A percentile compares a stretch with the other conserved stretches of the same genome.
Conservation (phyloP, 2,888 invertebrate genomes). For the Caenorhabditis virilis region DNA sequence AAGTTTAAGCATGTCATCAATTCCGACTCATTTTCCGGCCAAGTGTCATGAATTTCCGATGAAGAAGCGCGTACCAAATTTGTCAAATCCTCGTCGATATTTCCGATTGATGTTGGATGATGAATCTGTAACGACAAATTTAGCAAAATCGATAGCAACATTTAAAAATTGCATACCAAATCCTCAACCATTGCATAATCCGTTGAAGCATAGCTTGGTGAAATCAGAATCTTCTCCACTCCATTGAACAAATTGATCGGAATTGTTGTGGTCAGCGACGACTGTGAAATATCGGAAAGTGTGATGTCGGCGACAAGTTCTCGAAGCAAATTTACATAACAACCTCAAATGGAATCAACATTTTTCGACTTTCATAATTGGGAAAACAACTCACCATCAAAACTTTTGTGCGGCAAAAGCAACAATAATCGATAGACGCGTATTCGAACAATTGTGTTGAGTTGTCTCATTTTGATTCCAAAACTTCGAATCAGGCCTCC, state of each 20-base stretch:
- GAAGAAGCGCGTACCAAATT: constrained; percentile 73
- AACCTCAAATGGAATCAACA: constrained; percentile 63
- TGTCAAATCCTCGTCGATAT: constrained; percentile 93
- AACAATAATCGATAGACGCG: constrained; percentile 85
- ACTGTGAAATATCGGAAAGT: constrained; percentile 86
- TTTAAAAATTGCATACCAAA: constrained; percentile 18
- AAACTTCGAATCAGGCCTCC: constrained; percentile 84
- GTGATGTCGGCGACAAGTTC: constrained; percentile 93
- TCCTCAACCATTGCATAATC: constrained; percentile 52
- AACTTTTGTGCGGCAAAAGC: constrained; percentile 35
- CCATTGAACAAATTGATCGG: constrained; percentile 81
- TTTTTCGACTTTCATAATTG: neutral
- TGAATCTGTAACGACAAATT: no score
- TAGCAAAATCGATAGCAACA: no score
- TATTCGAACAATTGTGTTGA: constrained; percentile 76
- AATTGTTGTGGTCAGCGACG: constrained; percentile 84
- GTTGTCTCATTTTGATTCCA: constrained; percentile 75
- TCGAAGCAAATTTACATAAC: constrained; percentile 83
- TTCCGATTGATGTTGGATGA: constrained; percentile 86
- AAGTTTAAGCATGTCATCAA: constrained; percentile 95
- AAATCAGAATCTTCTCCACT: constrained; percentile 43
- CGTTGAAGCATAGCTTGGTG: constrained; percentile 40
- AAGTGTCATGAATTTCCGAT: constrained; percentile 38
- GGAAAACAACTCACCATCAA: constrained; percentile 40
- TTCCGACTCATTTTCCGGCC: constrained; percentile 77